Evolutionary conservation across 2,888 invertebrate species (phyloP), one percentile per base, ranked within the genome.

Genomic region (Meliscaeva auricollis): DNA sequence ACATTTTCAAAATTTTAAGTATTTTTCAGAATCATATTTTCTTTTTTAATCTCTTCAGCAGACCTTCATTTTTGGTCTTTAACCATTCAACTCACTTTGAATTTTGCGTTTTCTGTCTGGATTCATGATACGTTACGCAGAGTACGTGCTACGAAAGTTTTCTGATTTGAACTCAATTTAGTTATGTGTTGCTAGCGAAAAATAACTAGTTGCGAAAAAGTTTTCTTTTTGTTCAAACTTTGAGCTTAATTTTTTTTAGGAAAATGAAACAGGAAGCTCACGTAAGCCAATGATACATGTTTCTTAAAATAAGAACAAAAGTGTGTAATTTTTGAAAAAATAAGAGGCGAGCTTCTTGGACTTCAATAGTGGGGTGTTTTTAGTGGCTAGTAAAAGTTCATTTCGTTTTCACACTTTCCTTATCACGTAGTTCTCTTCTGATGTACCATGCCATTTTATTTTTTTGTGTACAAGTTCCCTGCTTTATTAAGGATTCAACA

Each of bases 221-320:
- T 13, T 20, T 32, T 56, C 11, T 17, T 1, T 17, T 58, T 11
- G 0, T 17, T 58, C 20, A 11, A 13, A 20, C 1, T 54, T 15
- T 3, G 52, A n/a, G 15, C 9, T 52, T 52, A 13, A 22, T 30
- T 52, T 30, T 54, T 15, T 30, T 8, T 15, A 8, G 20, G 20
- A 20, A 20, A 13, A 58, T 38, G 35, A 17, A 20, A 35, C 13
- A 35, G 11, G 20, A 58, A 58, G 58, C 58, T 20, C 58, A 58
- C 58, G 58, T 58, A 20, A 35, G 13, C 22, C 13, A 58, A 58
- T 58, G 56, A 38, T 35, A 58, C 38, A 58, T 58, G 35, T n/a
- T 58, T 58, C 58, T 22, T 22, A 13, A 17, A 58, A 38, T 38
- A 58, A 22, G 58, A 32, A 20, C 38, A 20, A 58, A 35, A 58